These are phyloP conservation scores for Cyclophora punctaria DNA, from an alignment of 2,888 invertebrate genomes.

Conservation along the genomic window DNA sequence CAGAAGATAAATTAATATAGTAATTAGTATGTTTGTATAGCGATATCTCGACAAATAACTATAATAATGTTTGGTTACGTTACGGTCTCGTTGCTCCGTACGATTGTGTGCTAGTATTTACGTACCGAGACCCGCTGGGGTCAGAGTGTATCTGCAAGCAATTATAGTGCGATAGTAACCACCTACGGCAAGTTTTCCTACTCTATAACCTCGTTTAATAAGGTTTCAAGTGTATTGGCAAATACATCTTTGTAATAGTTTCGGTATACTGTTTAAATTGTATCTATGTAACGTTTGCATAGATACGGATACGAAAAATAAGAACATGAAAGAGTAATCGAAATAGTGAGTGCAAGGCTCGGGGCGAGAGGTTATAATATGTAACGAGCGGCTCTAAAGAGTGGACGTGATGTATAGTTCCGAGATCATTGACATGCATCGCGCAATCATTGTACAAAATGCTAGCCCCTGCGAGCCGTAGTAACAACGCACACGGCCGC, in stretches of 20 bases:
- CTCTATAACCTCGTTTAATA: too few species aligned
- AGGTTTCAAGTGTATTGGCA: too few species aligned
- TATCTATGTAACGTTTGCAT: too few species aligned
- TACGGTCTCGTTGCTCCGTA: not conserved
- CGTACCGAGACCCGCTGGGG: not conserved
- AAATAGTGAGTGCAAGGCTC: not conserved
- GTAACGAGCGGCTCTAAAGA: conserved; percentile 12
- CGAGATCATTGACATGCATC: conserved; percentile 39
- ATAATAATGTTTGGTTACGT: conserved; percentile 8
- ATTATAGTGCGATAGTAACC: too few species aligned
- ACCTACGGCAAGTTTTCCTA: too few species aligned
- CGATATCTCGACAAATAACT: conserved; percentile 18
- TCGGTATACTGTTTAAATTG: too few species aligned
- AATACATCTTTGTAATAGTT: too few species aligned
- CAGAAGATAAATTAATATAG: conserved; percentile 17
- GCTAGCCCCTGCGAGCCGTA: conserved; percentile 26
- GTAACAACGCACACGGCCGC: conserved; percentile 30
- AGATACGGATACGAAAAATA: too few species aligned
- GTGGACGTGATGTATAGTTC: conserved; percentile 20
- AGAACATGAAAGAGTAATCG: too few species aligned
- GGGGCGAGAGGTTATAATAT: conserved; percentile 15
- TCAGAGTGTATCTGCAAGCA: not conserved
- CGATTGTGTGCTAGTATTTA: too few species aligned
- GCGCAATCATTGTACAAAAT: conserved; percentile 33
- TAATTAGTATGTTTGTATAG: conserved; percentile 21